Base-by-base conservation (phyloP, 2,888 invertebrate species). In the Coecobrya sp. region DNA sequence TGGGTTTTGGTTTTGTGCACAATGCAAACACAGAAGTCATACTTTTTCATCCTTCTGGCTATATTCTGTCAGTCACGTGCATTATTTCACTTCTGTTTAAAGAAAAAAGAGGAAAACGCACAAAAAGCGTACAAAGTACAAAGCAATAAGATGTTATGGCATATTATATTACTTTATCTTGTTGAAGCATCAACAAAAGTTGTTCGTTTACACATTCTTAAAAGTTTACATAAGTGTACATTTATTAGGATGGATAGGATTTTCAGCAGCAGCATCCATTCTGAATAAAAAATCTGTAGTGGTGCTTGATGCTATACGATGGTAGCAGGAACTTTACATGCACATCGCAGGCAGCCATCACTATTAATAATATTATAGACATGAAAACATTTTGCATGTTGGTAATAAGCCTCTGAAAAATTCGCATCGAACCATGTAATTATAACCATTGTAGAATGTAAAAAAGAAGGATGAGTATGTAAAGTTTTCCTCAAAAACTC, bases 341-440 rank as follows among this genome's bases (percentile, higher is more conserved):
- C 79, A 88, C 87, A 88, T 59, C n/a, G 52, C 59, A 59, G 22
- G 52, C 30, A 81, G 70, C 68, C 85, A 36, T 49, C 45, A 49
- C 85, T 68, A 86, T 81, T 55, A 81, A 81, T 81, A 81, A 81
- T 55, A 81, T 81, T 55, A 81, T 55, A 81, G 81, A 86, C 76
- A 86, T 62, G 62, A 70, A 82, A 89, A 70, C 55, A 85, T 90
- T 86, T 90, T 90, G 85, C 90, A 90, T 90, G 90, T 45, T 86
- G 90, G 85, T 90, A 90, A 90, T 90, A 90, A 84, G 85, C 45
- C 73, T 45, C 86, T 55, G 76, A 90, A 85, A 90, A 90, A 79
- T 90, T 90, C 90, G 90, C 90, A 90, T 90, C 90, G 30, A 90
- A 86, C 90, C 90, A 86, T 90, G 90, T 90, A 90, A 90, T 90